Conservation (phyloP, 2,888 invertebrate genomes). For the Tetanocera ferruginea region DNA sequence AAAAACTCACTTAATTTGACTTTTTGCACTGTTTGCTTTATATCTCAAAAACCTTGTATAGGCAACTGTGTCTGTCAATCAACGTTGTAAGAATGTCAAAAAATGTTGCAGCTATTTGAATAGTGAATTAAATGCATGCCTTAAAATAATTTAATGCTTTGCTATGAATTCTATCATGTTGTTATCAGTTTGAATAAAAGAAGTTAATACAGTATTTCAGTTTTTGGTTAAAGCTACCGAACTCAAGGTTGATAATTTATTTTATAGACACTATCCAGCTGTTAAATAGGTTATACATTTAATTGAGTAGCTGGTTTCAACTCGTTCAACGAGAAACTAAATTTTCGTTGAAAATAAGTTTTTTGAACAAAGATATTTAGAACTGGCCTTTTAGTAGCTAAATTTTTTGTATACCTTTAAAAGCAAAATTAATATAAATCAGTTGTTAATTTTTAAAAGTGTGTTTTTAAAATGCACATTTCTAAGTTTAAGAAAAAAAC, state of each 20-base stretch:
- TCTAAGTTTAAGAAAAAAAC: no score
- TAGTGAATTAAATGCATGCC: neutral
- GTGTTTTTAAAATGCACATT: neutral
- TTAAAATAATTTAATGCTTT: neutral
- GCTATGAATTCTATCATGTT: neutral
- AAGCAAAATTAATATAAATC: neutral
- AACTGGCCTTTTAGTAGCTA: no score
- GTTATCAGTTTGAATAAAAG: no score
- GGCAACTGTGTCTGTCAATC: conserved; percentile 28
- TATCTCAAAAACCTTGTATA: conserved; percentile 16
- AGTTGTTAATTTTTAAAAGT: no score
- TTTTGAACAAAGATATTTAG: no score
- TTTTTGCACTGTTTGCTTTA: neutral
- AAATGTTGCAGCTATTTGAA: neutral
- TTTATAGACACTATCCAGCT: conserved; percentile 16
- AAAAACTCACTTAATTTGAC: neutral
- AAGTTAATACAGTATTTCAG: no score
- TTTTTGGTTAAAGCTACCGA: neutral
- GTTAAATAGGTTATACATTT: conserved; percentile 35
- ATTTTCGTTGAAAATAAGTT: neutral
- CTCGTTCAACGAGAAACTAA: no score
- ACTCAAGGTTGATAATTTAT: neutral
- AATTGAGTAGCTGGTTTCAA: neutral
- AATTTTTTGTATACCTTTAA: neutral
- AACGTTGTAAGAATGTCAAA: conserved; percentile 31